These are phyloP conservation scores for Raphicerus campestris DNA, from an alignment of 2,113 vertebrate genomes.

Conservation along the genomic window DNA sequence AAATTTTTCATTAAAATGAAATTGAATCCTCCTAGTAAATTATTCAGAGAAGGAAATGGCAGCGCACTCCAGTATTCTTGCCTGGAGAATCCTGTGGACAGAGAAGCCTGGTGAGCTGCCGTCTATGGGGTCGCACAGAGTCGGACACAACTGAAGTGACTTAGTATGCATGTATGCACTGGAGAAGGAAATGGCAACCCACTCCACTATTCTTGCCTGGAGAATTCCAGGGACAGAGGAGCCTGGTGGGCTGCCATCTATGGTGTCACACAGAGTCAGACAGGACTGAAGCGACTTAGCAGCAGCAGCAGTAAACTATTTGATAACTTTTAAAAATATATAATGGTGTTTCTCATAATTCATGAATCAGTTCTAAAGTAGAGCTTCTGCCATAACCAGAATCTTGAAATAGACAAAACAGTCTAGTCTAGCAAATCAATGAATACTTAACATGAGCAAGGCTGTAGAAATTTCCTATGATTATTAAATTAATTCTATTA, in stretches of 20 bases:
- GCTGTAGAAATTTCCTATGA: background rate
- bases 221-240: background rate
- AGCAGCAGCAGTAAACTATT: background rate
- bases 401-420: background rate
- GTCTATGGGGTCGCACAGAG: rapidly evolving
- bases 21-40: background rate
- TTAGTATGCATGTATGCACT: too few species aligned
- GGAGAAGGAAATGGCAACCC: too few species aligned
- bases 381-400: background rate
- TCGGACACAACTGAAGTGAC: background rate
- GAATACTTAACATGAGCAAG: background rate
- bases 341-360: background rate
- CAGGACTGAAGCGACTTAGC: background rate
- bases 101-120: background rate
- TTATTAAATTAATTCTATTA: background rate
- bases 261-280: background rate
- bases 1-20: background rate
- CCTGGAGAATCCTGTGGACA: background rate
- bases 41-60: background rate
- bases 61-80: background rate
- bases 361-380: background rate
- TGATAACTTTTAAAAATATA: background rate
- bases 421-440: background rate
- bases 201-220: background rate
- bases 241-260: background rate